Conservation (phyloP, 2,888 invertebrate species). For the Drosophila kanekoi region DNA sequence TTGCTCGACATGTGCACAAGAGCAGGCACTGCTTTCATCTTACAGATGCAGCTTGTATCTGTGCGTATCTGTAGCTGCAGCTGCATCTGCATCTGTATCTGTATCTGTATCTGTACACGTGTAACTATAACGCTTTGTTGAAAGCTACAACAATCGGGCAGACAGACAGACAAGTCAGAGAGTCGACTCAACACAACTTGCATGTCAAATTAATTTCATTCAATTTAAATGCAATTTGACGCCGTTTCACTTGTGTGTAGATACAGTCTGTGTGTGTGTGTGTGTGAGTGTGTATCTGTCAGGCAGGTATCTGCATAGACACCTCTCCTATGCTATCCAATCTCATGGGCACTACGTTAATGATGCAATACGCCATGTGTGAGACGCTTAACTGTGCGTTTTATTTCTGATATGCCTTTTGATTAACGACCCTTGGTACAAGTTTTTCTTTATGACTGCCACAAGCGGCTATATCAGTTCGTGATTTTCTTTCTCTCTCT, state of each 20-base stretch:
- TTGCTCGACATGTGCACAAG: conserved; percentile 66
- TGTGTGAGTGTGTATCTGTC: conserved; percentile 38
- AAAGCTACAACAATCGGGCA: conserved; percentile 55
- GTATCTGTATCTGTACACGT: conserved; percentile 52
- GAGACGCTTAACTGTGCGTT: conserved; percentile 64
- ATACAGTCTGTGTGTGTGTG: conserved; percentile 25
- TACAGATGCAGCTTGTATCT: conserved; percentile 33
- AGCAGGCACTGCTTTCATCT: conserved; percentile 63
- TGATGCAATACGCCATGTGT: conserved; percentile 72
- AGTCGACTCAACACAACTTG: conserved; percentile 63
- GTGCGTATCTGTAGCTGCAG: conserved; percentile 34
- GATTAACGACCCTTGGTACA: conserved; percentile 72
- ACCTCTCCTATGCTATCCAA: conserved; percentile 16
- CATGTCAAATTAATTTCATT: conserved; percentile 80
- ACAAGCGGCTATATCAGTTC: conserved; percentile 17
- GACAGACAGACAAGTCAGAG: conserved; percentile 26
- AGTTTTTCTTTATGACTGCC: conserved; percentile 41
- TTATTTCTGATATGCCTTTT: conserved; percentile 69
- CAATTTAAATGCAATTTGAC: conserved; percentile 80
- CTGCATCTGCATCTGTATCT: conserved; percentile 30
- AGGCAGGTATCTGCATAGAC: conserved; percentile 52
- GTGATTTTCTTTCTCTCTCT: not conserved
- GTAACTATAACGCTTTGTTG: conserved; percentile 73
- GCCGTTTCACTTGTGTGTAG: conserved; percentile 56
- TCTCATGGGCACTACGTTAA: conserved; percentile 58